Conservation (phyloP, 2,113 vertebrate species). For the Cryptomyrus ogoouensis region DNA sequence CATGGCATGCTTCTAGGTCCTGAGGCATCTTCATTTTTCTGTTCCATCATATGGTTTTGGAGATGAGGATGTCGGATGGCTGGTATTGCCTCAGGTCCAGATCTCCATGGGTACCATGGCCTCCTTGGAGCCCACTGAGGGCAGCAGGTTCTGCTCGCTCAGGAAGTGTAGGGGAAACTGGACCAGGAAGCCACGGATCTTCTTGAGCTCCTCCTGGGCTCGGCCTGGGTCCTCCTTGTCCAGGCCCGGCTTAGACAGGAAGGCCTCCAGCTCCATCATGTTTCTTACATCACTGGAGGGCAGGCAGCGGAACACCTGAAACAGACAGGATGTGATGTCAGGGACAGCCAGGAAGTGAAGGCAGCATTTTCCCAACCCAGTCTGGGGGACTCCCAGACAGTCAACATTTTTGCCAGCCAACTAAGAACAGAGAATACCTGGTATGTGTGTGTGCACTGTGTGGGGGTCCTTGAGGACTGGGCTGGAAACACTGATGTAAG, state of each 20-base stretch:
- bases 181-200: slow-evolving; percentile 89
- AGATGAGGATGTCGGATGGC: background rate
- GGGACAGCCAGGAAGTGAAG: background rate
- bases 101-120: slow-evolving; percentile 92
- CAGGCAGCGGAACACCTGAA: slow-evolving; percentile 89
- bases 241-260: slow-evolving; percentile 67
- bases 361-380: background rate
- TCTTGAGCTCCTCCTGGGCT: slow-evolving; percentile 82
- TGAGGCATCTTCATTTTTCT: background rate
- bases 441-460: background rate
- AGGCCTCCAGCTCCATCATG: slow-evolving; percentile 74
- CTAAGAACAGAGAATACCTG: background rate
- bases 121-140: slow-evolving; percentile 88
- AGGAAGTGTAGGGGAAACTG: slow-evolving; percentile 91
- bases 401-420: background rate
- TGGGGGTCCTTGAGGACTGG: background rate
- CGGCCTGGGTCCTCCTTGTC: slow-evolving; percentile 69
- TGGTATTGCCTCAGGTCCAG: slow-evolving; percentile 74
- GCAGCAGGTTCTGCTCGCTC: slow-evolving; percentile 79
- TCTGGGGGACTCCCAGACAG: background rate
- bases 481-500: background rate
- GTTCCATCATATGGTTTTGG: background rate
- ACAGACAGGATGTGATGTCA: background rate
- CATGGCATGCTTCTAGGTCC: background rate
- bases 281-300: slow-evolving; percentile 84